Evolutionary conservation across 2,888 invertebrate species (phyloP), one percentile per base, ranked within the genome.

Genomic region (Muschampia plurimacula): DNA sequence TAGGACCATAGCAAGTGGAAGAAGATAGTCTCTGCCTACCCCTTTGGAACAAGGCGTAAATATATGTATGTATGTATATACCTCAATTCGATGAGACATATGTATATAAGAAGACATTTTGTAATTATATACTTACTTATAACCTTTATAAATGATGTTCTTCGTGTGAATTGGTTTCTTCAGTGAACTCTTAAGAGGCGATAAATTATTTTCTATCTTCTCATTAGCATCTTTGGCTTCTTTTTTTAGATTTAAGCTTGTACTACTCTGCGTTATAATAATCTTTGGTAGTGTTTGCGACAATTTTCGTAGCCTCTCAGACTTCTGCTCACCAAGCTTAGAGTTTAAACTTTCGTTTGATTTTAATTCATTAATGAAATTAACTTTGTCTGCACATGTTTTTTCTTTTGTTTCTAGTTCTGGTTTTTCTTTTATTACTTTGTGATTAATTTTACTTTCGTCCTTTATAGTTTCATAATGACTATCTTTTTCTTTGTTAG

Each of bases 221-320:
- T 32, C 60, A 22, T 22, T 36, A 13, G 28, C 8, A 13, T 80
- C 77, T 70, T 75, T 39, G 2, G 44, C 32, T 13, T 80, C 77
- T 69, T 75, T 77, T 52, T 77, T 81, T 39, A 78, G 46, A 69
- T 88, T 84, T 9, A 93, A 78, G 74, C 89, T 92, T 0, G 86
- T 85, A 55, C 84, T 88, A 73, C 93, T 93, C 66, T 92, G 88
- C 0, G 93, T 93, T 46, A 94, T 91, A 1, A 93, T 87, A 3
- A 94, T 94, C 76, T 89, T 93, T 0, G 93, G 93, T 8, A 93
- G 73, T 55, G 91, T 90, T 68, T 88, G 86, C 0, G 93, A 94
- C 0, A 93, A 66, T 74, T 84, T 90, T 39, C 92, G 83, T 10
- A 93, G 77, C 70, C 93, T 84, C 15, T 88, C 88, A 0, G 93